A percentile compares a stretch with the other conserved stretches of the same genome.
Conservation (phyloP, 2,888 invertebrate genomes). For the Oscheius sp. region DNA sequence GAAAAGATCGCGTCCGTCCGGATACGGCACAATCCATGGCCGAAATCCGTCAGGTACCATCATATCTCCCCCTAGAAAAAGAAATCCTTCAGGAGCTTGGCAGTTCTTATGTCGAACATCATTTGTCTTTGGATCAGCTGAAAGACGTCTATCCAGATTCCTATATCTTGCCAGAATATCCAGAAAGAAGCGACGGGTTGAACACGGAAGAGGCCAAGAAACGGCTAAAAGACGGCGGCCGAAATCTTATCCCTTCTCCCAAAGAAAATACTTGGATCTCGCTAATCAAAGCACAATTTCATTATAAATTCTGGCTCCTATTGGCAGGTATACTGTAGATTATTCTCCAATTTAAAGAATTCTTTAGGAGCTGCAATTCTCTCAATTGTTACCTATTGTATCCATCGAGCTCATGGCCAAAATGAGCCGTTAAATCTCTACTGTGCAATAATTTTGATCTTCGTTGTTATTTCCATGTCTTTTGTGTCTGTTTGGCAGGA, state of each 20-base stretch:
- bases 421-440: conserved; percentile 70
- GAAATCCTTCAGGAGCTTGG: conserved; percentile 41
- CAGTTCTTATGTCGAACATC: conserved; percentile 68
- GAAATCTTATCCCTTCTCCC: conserved; percentile 62
- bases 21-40: not conserved
- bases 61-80: not conserved
- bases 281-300: conserved; percentile 67
- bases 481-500: conserved; percentile 70
- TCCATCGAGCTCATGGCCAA: conserved; percentile 69
- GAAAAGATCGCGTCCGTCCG: conserved; percentile 21
- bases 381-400: conserved; percentile 67
- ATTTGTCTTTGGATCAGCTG: conserved; percentile 59
- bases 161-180: conserved; percentile 62
- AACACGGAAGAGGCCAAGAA: conserved; percentile 66
- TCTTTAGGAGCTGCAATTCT: conserved; percentile 30
- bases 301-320: conserved; percentile 72
- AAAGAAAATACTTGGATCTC: conserved; percentile 55
- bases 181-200: conserved; percentile 69
- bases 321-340: conserved; percentile 51
- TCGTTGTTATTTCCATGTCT: conserved; percentile 67
- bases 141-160: conserved; percentile 69
- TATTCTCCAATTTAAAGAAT: not conserved
- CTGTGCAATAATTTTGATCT: conserved; percentile 68
- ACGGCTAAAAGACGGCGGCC: conserved; percentile 67
- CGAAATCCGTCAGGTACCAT: conserved; percentile 5